Evolutionary conservation across 2,888 invertebrate genomes (phyloP).

Genomic region (Choristoneura rosaceana): DNA sequence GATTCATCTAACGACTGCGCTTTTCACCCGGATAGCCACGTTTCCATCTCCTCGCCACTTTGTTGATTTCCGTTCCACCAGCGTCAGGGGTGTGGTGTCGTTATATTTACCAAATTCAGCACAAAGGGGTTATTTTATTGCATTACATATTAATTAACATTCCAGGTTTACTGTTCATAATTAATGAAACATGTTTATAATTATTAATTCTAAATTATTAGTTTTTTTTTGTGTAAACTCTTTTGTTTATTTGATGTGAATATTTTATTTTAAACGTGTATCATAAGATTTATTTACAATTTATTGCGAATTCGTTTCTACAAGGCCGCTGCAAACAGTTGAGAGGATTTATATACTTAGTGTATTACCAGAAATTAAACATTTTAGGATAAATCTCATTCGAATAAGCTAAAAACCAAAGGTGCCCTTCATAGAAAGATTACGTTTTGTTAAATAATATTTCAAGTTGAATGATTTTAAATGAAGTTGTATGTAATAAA

Average conservation of each 20-base stretch:
- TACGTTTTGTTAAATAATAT: conserved; percentile 85
- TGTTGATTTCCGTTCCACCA: conserved; percentile 58
- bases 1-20: conserved; percentile 55
- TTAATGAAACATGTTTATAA: conserved; percentile 69
- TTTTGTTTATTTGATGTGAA: conserved; percentile 77
- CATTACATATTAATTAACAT: conserved; percentile 77
- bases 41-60: conserved; percentile 68
- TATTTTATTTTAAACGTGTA: conserved; percentile 77
- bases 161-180: conserved; percentile 79
- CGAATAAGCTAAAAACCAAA: conserved; percentile 93
- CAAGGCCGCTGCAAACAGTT: conserved; percentile 78
- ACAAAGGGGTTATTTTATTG: conserved; percentile 66
- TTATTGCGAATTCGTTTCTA: conserved; percentile 80
- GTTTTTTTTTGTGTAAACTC: conserved; percentile 65
- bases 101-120: conserved; percentile 81
- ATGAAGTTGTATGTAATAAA: conserved; percentile 82
- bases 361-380: conserved; percentile 82
- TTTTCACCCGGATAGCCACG: conserved; percentile 48
- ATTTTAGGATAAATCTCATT: conserved; percentile 85
- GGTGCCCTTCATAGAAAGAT: conserved; percentile 91
- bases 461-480: conserved; percentile 84
- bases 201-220: conserved; percentile 63
- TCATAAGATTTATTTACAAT: conserved; percentile 84
- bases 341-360: conserved; percentile 75
- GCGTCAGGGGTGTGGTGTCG: conserved; percentile 72